phyloP scores from a whole-genome alignment of 2,888 invertebrate species.

The Aphrophora alni region DNA sequence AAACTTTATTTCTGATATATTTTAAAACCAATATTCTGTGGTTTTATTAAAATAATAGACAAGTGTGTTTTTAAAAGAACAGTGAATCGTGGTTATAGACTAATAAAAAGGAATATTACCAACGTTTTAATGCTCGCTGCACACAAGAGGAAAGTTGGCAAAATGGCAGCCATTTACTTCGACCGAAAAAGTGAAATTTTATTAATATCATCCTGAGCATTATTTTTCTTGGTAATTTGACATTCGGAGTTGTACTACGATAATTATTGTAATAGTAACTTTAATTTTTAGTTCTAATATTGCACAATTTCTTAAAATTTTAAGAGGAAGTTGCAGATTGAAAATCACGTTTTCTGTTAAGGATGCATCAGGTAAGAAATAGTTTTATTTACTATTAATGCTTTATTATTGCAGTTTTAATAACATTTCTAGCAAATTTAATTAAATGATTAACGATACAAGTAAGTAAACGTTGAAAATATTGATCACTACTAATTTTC shows the following conservation, averaged over 20 bases:
- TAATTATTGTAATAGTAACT: neutral
- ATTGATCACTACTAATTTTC: no score
- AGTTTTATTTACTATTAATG: neutral
- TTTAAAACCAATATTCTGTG: neutral
- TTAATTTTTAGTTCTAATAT: neutral
- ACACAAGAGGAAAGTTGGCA: constrained; percentile 40
- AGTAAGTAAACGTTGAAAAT: no score
- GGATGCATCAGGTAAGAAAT: constrained; percentile 44
- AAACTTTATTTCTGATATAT: neutral
- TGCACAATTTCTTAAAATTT: neutral
- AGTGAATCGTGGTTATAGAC: neutral
- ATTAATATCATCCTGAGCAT: neutral
- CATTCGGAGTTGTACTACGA: neutral
- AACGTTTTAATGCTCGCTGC: neutral
- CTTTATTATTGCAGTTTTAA: neutral
- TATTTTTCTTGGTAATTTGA: neutral
- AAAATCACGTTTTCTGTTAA: constrained; percentile 17
- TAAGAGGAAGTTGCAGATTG: neutral
- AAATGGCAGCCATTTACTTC: constrained; percentile 36
- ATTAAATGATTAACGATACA: neutral
- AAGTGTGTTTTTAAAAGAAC: neutral
- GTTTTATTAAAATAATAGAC: neutral
- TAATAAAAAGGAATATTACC: neutral
- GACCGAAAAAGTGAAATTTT: neutral
- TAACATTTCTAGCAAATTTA: neutral